Percentiles rank a stretch among this genome's conserved stretches.
phyloP scores from a whole-genome alignment of 2,888 invertebrate species.

The Platerodrilus igneus region DNA sequence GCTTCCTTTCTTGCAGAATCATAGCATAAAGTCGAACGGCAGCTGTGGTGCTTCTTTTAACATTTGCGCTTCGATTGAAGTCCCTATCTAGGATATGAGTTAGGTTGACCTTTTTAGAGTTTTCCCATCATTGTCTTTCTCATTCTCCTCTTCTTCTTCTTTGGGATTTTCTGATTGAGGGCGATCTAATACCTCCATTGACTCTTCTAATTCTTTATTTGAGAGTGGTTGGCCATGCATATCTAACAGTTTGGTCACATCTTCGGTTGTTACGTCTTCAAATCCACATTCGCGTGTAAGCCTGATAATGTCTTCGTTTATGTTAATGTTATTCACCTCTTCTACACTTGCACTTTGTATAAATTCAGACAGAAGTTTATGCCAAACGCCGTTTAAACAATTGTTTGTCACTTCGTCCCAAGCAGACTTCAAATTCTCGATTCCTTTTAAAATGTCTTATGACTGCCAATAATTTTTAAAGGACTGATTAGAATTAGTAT shows the following conservation, averaged over 20 bases:
- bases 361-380: conserved; percentile 8
- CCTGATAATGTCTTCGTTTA: conserved; percentile 10
- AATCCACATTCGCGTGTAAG: conserved; percentile 9
- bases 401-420: conserved; percentile 14
- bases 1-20: too few relatives aligned
- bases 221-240: conserved; percentile 20
- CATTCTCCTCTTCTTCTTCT: conserved; percentile 15
- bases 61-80: too few relatives aligned
- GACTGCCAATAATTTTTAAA: conserved; percentile 19
- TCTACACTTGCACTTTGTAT: conserved; percentile 9
- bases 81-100: too few relatives aligned
- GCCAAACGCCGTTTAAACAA: conserved; percentile 20
- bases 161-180: conserved; percentile 12
- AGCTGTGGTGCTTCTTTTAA: too few relatives aligned
- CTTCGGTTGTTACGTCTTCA: conserved; percentile 8
- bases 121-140: conserved; percentile 18
- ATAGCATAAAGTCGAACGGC: too few relatives aligned
- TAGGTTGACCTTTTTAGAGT: conserved; percentile 19
- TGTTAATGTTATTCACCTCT: conserved; percentile 10
- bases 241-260: conserved; percentile 9
- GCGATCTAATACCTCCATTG: conserved; percentile 9
- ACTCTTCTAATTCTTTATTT: conserved; percentile 20
- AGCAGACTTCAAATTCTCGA: conserved; percentile 16
- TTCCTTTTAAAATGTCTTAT: conserved; percentile 16
- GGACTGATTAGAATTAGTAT: too few relatives aligned